A percentile compares a stretch with the other conserved stretches of the same genome.
Conservation (phyloP, 2,888 invertebrate species). For the Sminthurinus aureus region DNA sequence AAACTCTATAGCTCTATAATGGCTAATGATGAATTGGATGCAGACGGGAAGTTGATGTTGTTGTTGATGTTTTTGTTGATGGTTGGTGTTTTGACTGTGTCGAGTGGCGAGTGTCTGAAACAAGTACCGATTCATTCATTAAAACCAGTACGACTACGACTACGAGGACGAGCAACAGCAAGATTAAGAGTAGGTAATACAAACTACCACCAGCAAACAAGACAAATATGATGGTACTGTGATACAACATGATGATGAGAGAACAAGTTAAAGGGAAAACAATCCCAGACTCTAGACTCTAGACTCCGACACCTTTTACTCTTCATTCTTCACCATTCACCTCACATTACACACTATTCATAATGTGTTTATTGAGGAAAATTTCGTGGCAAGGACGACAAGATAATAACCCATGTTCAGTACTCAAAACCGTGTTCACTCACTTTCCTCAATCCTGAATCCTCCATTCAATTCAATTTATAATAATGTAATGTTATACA, state of each 20-base stretch:
- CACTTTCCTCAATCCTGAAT: too few species aligned
- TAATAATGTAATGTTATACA: background rate
- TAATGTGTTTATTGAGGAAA: background rate
- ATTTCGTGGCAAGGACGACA: constrained; percentile 5
- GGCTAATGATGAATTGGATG: background rate
- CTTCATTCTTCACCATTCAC: too few species aligned
- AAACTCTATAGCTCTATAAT: too few species aligned
- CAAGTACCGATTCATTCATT: background rate
- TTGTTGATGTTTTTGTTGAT: background rate
- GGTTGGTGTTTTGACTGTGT: too few species aligned
- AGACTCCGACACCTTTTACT: background rate
- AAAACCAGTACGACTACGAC: background rate
- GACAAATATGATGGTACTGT: too few species aligned
- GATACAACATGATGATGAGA: background rate
- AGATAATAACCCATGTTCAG: background rate
- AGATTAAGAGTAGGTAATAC: too few species aligned
- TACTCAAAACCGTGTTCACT: background rate
- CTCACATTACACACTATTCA: background rate
- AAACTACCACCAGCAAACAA: too few species aligned
- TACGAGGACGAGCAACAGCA: too few species aligned
- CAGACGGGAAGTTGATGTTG: background rate
- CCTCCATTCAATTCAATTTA: too few species aligned
- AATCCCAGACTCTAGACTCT: background rate
- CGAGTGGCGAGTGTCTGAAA: background rate
- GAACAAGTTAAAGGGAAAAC: background rate